Percentiles rank a stretch among this genome's conserved stretches.
Conservation (phyloP, 2,797 vertebrate genomes). For the Parotocinclus haroldoi region DNA sequence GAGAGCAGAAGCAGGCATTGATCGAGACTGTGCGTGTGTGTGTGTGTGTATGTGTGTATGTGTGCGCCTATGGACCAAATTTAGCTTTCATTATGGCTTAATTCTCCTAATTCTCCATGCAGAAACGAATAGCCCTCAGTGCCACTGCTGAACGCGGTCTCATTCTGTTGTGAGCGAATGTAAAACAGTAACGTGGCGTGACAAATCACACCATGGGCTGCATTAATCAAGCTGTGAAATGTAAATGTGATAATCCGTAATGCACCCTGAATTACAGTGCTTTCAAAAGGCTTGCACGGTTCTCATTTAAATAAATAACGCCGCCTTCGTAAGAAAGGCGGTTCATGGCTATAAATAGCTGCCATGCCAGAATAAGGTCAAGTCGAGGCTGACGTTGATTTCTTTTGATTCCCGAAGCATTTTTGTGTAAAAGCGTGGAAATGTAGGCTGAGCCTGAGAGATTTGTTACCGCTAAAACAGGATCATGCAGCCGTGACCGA, state of each 20-base stretch:
- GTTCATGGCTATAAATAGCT: conserved; percentile 6
- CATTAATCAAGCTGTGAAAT: conserved; percentile 1
- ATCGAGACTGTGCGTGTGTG: conserved; percentile 13
- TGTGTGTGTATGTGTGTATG: too few species aligned
- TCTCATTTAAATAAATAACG: not conserved
- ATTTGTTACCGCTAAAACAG: conserved; percentile 7
- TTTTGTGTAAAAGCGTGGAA: not conserved
- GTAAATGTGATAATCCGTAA: conserved; percentile 3
- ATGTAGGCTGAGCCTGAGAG: conserved; percentile 1
- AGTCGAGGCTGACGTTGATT: conserved; percentile 12
- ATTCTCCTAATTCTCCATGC: conserved; percentile 6
- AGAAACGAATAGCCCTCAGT: too few species aligned
- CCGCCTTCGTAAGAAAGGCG: conserved; percentile 1
- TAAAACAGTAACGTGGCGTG: conserved; percentile 13
- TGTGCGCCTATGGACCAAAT: too few species aligned
- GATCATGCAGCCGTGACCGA: conserved; percentile 16
- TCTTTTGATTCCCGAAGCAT: conserved; percentile 10
- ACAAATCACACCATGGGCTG: not conserved
- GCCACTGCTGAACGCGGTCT: conserved; percentile 54
- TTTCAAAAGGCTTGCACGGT: not conserved
- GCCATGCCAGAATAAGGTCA: not conserved
- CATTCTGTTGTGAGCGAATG: conserved; percentile 38
- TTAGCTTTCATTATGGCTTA: too few species aligned
- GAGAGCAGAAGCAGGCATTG: conserved; percentile 3
- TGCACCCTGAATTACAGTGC: not conserved